These are phyloP conservation scores for Pegoplata infirma DNA, from an alignment of 2,888 invertebrate genomes.

Conservation along the genomic window DNA sequence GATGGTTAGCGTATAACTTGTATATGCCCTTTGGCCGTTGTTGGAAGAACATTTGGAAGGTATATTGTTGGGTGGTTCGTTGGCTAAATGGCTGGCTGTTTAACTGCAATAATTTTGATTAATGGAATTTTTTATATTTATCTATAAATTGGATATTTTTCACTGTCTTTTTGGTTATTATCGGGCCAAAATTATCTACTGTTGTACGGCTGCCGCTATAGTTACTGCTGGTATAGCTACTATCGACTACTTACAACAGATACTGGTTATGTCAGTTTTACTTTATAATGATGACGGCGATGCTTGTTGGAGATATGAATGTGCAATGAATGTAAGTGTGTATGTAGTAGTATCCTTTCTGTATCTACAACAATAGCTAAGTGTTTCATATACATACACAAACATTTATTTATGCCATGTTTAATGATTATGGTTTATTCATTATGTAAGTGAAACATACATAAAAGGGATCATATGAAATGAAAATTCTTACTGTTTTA, in stretches of 20 bases:
- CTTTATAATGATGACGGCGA: constrained; percentile 14
- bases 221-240: background rate
- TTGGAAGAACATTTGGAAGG: background rate
- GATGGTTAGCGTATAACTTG: background rate
- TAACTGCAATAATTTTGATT: constrained; percentile 62
- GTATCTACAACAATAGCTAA: background rate
- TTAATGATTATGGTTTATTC: background rate
- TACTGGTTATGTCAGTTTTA: constrained; percentile 8
- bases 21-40: background rate
- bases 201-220: background rate
- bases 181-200: constrained; percentile 53
- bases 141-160: constrained; percentile 66
- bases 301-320: background rate
- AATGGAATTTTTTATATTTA: constrained; percentile 65
- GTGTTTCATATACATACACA: background rate
- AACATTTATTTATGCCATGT: no score
- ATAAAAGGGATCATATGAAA: constrained; percentile 15
- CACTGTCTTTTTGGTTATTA: constrained; percentile 64
- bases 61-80: no score
- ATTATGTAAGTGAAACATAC: background rate
- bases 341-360: background rate
- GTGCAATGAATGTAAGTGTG: background rate
- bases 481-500: constrained; percentile 36
- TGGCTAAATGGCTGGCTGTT: background rate
- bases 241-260: no score